Evolutionary conservation across 2,113 vertebrate genomes (phyloP).

Genomic region (Corythoichthys haematopterus): DNA sequence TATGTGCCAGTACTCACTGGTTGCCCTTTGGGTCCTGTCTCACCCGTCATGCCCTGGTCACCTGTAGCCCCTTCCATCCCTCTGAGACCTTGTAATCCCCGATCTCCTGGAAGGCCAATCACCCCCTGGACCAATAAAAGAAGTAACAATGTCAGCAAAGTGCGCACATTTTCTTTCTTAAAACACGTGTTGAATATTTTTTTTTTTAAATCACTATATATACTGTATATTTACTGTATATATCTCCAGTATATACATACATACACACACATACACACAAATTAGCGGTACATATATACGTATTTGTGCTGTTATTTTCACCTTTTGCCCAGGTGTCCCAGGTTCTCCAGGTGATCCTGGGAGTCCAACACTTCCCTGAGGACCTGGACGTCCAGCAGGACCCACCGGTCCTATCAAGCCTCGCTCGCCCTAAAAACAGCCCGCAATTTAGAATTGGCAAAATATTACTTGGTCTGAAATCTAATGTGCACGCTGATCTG

Average conservation of each 20-base stretch:
- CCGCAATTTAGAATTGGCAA: background rate
- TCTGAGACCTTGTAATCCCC: slow-evolving; percentile 78
- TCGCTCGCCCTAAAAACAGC: slow-evolving; percentile 73
- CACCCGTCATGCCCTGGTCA: slow-evolving; percentile 84
- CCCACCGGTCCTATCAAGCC: slow-evolving; percentile 78
- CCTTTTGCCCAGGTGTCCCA: slow-evolving; percentile 83
- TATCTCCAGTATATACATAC: no score
- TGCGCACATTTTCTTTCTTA: background rate
- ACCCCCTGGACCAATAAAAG: slow-evolving; percentile 77
- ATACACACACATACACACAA: no score
- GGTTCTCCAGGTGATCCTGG: slow-evolving; percentile 77
- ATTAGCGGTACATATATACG: no score
- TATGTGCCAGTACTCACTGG: slow-evolving; percentile 67
- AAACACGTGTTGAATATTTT: background rate
- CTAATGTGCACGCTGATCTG: background rate
- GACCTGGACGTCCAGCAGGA: slow-evolving; percentile 79
- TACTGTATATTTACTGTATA: background rate
- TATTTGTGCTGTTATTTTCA: slow-evolving; percentile 37
- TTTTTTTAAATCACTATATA: background rate
- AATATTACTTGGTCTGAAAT: background rate
- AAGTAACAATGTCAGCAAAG: background rate
- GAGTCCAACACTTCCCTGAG: slow-evolving; percentile 76
- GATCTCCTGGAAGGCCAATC: slow-evolving; percentile 79
- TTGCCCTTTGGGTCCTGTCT: slow-evolving; percentile 81
- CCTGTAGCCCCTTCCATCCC: slow-evolving; percentile 79